phyloP scores from a whole-genome alignment of 2,113 vertebrate species.

The Saccopteryx leptura region DNA sequence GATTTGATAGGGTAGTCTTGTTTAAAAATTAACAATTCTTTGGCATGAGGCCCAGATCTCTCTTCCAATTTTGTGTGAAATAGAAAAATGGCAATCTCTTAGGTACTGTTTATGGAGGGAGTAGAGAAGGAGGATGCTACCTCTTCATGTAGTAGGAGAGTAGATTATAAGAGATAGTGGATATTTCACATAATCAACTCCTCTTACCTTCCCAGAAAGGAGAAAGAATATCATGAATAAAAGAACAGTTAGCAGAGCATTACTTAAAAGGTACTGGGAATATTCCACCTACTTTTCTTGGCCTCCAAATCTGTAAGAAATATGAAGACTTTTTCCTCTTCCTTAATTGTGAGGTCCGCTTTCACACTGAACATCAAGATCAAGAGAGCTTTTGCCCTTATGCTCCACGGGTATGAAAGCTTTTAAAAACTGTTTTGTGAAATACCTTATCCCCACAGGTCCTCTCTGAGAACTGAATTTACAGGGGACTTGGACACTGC shows the following conservation, averaged over 20 bases:
- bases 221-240: conserved; percentile 23
- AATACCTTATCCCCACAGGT: not conserved
- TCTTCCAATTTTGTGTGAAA: conserved; percentile 66
- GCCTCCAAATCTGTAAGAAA: conserved; percentile 43
- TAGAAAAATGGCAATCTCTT: conserved; percentile 35
- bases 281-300: conserved; percentile 2
- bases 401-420: not conserved
- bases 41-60: conserved; percentile 29
- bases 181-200: not conserved
- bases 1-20: not conserved
- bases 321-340: not conserved
- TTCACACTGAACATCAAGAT: not conserved
- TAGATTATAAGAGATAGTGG: not conserved
- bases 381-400: not conserved
- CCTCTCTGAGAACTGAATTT: conserved; percentile 35
- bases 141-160: not conserved
- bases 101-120: conserved; percentile 24
- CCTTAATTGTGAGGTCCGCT: not conserved
- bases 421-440: conserved; percentile 39
- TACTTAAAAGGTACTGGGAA: not conserved
- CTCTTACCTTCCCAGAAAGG: not conserved
- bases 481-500: conserved; percentile 12
- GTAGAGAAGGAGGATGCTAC: not conserved
- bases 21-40: conserved; percentile 65
- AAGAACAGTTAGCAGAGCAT: conserved; percentile 12